Evolutionary conservation across 2,797 vertebrate species (phyloP), one percentile per base, ranked within the genome.

Genomic region (Falco naumanni): DNA sequence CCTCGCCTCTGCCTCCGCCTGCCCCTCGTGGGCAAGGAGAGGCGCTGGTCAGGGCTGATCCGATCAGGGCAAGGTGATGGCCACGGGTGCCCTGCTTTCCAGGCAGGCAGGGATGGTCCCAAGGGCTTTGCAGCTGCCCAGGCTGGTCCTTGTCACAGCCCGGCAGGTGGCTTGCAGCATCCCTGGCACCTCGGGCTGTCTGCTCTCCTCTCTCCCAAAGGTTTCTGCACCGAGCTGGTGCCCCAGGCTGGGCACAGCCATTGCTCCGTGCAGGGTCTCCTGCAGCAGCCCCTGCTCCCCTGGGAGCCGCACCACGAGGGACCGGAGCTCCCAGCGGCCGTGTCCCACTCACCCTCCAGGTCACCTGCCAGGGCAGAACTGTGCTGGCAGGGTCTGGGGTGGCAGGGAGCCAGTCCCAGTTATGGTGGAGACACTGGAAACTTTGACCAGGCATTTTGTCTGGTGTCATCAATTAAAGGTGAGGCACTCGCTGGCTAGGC

Each of bases 381-480:
- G 1, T 13, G 5, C 34, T 13, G 25, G 72, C 59, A 51, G n/a
- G 34, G 19, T 4, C 31, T 3, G 13, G 33, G 34, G 33, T 33
- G 78, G 82, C 60, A 41, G 5, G 8, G n/a, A 84, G 71, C 88
- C 96, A 54, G 72, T 17, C 66, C 79, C 87, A n/a, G 34, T 17
- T 15, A 41, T 50, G 45, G 24, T 83, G 90, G 72, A 92, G 86
- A 45, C 69, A 5, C 94, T 96, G 94, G 90, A 96, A 96, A 95
- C 34, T 93, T 64, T 60, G 79, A 76, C 29, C 72, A 93, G 72
- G 79, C 43, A 0, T 64, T 96, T 93, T 4, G 59, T 92, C 88
- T 90, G 53, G 83, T 95, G 90, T 87, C 92, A 92, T 96, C 91
- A 83, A 94, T 96, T 84, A 94, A 84, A 79, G 68, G 85, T 92